A percentile compares a stretch with the other conserved stretches of the same genome.
phyloP scores from a whole-genome alignment of 2,113 vertebrate species.

The Cyanistes caeruleus region DNA sequence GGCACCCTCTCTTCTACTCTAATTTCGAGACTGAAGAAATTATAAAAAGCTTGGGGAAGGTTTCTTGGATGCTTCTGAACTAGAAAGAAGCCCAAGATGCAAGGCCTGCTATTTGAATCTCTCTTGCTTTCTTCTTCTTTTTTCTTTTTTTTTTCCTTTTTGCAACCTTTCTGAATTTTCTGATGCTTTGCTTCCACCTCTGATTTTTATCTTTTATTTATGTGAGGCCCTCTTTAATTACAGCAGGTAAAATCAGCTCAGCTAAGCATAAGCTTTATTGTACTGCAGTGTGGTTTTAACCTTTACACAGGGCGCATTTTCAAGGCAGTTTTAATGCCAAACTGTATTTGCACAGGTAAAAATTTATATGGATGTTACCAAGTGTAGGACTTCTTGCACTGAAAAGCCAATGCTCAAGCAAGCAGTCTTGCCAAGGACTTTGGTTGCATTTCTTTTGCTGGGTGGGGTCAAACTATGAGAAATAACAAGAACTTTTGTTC shows the following conservation, averaged over 20 bases:
- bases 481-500: constrained; percentile 2
- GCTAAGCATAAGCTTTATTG: background rate
- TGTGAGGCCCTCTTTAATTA: background rate
- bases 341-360: background rate
- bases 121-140: fast-evolving
- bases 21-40: background rate
- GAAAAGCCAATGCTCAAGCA: background rate
- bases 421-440: background rate
- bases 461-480: background rate
- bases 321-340: background rate
- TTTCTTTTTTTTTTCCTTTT: background rate
- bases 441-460: background rate
- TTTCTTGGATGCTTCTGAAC: background rate
- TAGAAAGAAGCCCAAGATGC: background rate
- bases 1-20: background rate
- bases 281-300: background rate
- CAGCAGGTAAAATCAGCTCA: background rate
- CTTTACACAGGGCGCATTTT: background rate
- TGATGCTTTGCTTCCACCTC: background rate
- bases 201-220: background rate
- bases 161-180: background rate
- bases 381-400: background rate
- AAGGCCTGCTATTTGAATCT: background rate
- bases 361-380: background rate
- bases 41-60: background rate